Percentiles rank a stretch among this genome's conserved stretches.
Conservation (phyloP, 2,888 invertebrate species). For the Rhamnusium bicolor region DNA sequence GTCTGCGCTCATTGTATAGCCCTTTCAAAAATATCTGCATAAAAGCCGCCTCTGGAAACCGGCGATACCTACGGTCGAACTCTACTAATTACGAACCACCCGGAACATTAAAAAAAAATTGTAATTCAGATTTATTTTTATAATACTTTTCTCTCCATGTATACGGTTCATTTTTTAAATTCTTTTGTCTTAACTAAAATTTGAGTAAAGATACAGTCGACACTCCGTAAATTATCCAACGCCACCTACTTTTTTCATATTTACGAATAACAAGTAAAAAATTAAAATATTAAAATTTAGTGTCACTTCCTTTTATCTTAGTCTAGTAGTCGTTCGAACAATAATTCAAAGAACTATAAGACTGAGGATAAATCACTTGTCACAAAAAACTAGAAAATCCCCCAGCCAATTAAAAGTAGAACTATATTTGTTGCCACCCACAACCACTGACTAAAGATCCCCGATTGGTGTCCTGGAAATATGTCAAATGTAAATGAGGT, state of each 20-base stretch:
- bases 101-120: too few species aligned
- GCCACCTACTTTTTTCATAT: too few species aligned
- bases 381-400: slow-evolving; percentile 2
- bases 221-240: too few species aligned
- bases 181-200: neutral
- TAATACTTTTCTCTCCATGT: too few species aligned
- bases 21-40: too few species aligned
- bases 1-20: too few species aligned
- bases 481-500: slow-evolving; percentile 59
- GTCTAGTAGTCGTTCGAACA: neutral
- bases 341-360: neutral
- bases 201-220: neutral
- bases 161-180: too few species aligned
- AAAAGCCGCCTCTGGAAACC: too few species aligned
- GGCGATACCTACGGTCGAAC: too few species aligned
- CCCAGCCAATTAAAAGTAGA: slow-evolving; percentile 46
- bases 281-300: neutral
- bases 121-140: too few species aligned
- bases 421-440: slow-evolving; percentile 54
- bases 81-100: too few species aligned
- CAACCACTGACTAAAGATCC: slow-evolving; percentile 48
- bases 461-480: slow-evolving; percentile 57
- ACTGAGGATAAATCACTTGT: slow-evolving; percentile 6
- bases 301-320: neutral
- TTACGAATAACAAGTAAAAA: too few species aligned